Percentiles rank a stretch among this genome's conserved stretches.
Evolutionary conservation across 2,113 vertebrate genomes (phyloP).

Genomic region (Hiodon tergisus): DNA sequence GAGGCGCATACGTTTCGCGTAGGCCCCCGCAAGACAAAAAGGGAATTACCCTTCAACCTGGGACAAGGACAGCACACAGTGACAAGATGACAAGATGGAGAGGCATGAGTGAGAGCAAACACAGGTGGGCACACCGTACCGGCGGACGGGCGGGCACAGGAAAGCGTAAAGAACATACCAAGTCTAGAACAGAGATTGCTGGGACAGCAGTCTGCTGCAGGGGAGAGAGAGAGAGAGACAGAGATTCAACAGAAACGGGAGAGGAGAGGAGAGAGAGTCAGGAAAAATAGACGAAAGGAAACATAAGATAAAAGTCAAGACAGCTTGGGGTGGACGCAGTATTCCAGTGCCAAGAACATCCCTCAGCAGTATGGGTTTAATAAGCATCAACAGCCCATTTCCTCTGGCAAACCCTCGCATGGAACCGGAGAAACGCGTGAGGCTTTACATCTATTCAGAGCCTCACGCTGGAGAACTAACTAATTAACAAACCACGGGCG

Average conservation of each 20-base stretch:
- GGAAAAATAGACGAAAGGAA: conserved; percentile 44
- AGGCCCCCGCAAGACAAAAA: not conserved
- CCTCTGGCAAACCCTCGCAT: conserved; percentile 26
- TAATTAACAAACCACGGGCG: conserved; percentile 10
- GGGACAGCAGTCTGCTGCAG: conserved; percentile 99
- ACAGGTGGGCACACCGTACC: conserved; percentile 44
- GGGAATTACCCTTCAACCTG: not conserved
- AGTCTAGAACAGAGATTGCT: conserved; percentile 99
- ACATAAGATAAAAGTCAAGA: conserved; percentile 64
- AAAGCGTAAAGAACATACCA: conserved; percentile 88
- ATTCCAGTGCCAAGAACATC: conserved; percentile 52
- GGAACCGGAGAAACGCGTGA: conserved; percentile 22
- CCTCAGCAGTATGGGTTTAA: conserved; percentile 42
- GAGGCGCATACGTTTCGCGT: too few species aligned
- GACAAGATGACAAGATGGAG: conserved; percentile 42
- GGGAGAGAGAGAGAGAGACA: conserved; percentile 45
- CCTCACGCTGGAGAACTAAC: conserved; percentile 23
- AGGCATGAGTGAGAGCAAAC: conserved; percentile 47
- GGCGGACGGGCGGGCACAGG: conserved; percentile 60
- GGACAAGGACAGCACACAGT: conserved; percentile 29
- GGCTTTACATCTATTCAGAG: conserved; percentile 23
- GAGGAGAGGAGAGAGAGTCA: conserved; percentile 37
- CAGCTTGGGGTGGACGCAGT: conserved; percentile 45
- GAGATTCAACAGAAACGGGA: conserved; percentile 58
- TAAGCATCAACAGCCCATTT: conserved; percentile 27